Conservation (phyloP, 2,113 vertebrate species). For the Zosterops pallidus region DNA sequence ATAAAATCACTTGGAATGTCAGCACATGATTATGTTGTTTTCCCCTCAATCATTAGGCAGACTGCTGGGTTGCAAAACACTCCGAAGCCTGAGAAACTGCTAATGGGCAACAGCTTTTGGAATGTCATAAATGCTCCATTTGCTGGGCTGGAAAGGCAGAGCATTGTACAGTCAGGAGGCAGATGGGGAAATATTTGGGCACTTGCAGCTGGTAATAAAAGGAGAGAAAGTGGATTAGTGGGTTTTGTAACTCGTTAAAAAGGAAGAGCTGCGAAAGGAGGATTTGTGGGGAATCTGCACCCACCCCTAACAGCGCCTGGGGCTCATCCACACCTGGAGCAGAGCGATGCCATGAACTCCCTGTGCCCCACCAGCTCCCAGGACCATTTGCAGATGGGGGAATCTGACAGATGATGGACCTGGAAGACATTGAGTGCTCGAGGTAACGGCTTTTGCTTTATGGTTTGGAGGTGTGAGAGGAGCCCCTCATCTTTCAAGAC, state of each 20-base stretch:
- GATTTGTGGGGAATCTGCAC: not conserved
- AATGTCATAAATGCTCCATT: conserved; percentile 48
- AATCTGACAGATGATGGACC: not conserved
- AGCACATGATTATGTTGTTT: conserved; percentile 69
- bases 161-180: conserved; percentile 26
- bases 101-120: conserved; percentile 68
- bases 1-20: conserved; percentile 65
- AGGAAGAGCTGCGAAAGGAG: not conserved
- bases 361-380: no score
- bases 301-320: not conserved
- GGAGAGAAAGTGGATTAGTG: conserved; percentile 40
- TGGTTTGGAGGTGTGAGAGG: not conserved
- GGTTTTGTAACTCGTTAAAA: conserved; percentile 32
- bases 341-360: not conserved
- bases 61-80: conserved; percentile 61
- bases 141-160: conserved; percentile 6
- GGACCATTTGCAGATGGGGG: not conserved
- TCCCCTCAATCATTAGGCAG: conserved; percentile 56
- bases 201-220: conserved; percentile 13
- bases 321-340: not conserved
- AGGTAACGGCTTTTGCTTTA: not conserved
- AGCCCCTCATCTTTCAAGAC: not conserved
- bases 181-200: conserved; percentile 33
- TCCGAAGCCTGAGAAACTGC: conserved; percentile 53
- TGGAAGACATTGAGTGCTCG: not conserved